Base-by-base conservation (phyloP, 1,140 invertebrate species). In the Pseudoatta argentina region DNA sequence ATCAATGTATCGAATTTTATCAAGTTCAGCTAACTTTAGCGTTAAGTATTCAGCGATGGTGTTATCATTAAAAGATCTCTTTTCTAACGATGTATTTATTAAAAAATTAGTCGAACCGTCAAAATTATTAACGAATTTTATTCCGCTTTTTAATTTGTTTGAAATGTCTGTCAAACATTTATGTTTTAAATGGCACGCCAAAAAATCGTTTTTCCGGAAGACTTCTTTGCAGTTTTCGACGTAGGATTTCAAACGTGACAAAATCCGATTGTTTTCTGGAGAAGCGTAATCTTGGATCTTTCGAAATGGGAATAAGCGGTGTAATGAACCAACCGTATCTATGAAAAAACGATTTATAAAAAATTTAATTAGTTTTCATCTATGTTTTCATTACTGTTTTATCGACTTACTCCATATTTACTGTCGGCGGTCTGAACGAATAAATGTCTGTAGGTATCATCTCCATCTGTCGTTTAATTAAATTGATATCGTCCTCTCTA, bases 251-350 rank as follows among this genome's bases (percentile, higher is more conserved):
- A 7, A 67, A 90, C 66, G 92, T 90, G 3, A 95, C 89, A 57
- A 94, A 93, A 51, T 94, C 92, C 7, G 77, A 87, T 57, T 85
- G 73, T 59, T 85, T 92, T 59, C 75, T 76, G 3, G 92, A 88
- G 48, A 94, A 94, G n/a, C 85, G 59, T n/a, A 95, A 78, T 72
- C 93, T 86, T 12, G 89, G 86, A 87, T 95, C 94, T 0, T 7
- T 86, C 4, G 92, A 85, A 76, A 61, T 86, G 48, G 89, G 67
- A 72, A 94, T 83, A 21, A 94, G 83, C 0, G 87, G 86, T 39
- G 91, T 69, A 0, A 73, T 30, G 63, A 93, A 94, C 92, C 93
- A 95, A 76, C 94, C 93, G 61, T 95, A 95, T 24, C 94, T 95
- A 69, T 30, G 75, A 86, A 86, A 39, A 39, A 39, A 7, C 21